Base-by-base conservation (phyloP, 1,140 invertebrate species). In the Cardiocondyla obscurior region DNA sequence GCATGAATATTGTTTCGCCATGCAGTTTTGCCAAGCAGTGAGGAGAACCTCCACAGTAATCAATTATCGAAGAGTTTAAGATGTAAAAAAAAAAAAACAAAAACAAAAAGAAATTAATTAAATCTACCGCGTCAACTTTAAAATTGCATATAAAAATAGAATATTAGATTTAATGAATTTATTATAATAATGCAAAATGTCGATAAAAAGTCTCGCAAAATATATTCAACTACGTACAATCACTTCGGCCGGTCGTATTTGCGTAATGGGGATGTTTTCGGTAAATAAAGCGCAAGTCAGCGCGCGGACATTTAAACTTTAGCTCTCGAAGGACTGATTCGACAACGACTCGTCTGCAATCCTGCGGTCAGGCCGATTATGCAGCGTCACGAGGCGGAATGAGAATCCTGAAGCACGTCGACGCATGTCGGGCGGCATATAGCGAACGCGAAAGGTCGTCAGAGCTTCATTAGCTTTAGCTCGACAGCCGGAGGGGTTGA, bases 381-480 rank as follows among this genome's bases (percentile, higher is more conserved):
- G 74, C 74, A 42, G 33, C 74, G 62, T 79, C 74, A 79, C 62
- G 74, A 69, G 10, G 46, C 33, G 74, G 62, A 67, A 77, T 77
- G 60, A 67, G 74, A 55, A 79, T 55, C 25, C 74, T 69, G 36
- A 33, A 79, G 44, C 46, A 42, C 46, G 46, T 39, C 73, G 16
- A 76, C 58, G 49, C 73, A 22, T 33, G 53, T 33, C 46, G 62
- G 22, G 46, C 60, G 57, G 42, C 30, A 33, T 39, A 51, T 19
- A 49, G 46, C 5, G 22, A 64, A 28, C 44, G 19, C 74, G 74
- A 69, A 69, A 79, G 62, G 44, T 55, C 74, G 62, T 79, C 74
- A 14, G 46, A 53, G 74, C 62, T 79, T 77, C 74, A 77, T 77
- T 77, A 77, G 60, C 60, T 53, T 22, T 16, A 53, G 62, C 58